These are phyloP conservation scores for Apeltes quadracus DNA, from an alignment of 2,113 vertebrate genomes.

Conservation along the genomic window DNA sequence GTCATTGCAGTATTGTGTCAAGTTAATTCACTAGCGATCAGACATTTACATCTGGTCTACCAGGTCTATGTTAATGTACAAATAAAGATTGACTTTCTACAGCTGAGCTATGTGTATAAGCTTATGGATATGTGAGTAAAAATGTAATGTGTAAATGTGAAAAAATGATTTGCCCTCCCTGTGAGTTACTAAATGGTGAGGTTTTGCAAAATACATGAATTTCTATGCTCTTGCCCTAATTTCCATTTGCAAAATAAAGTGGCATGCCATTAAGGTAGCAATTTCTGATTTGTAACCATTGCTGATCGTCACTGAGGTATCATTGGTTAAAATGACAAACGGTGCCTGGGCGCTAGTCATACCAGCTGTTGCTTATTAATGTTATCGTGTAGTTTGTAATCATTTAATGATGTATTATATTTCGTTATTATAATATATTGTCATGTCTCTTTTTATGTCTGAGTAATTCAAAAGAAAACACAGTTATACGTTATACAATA, in stretches of 20 bases:
- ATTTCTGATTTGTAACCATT: background rate
- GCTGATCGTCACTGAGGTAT: background rate
- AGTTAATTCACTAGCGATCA: background rate
- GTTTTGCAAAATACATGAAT: background rate
- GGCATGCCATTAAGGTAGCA: background rate
- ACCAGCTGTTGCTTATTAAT: slow-evolving; percentile 4
- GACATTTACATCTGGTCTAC: background rate
- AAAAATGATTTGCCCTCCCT: background rate
- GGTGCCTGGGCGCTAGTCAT: background rate
- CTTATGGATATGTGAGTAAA: background rate
- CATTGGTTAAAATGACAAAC: slow-evolving; percentile 2
- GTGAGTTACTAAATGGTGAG: background rate
- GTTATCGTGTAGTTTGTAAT: background rate
- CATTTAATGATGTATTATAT: background rate
- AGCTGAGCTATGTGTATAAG: background rate
- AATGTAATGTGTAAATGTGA: background rate
- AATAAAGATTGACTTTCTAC: background rate
- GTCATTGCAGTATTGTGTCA: background rate
- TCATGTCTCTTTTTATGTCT: background rate
- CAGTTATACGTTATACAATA: background rate
- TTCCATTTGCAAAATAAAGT: slow-evolving; percentile 4
- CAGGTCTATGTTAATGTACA: background rate
- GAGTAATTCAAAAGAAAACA: background rate
- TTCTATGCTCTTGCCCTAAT: background rate
- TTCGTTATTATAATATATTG: background rate